These are phyloP conservation scores for Eulemur coronatus DNA, from an alignment of 2,797 vertebrate species.

Conservation along the genomic window DNA sequence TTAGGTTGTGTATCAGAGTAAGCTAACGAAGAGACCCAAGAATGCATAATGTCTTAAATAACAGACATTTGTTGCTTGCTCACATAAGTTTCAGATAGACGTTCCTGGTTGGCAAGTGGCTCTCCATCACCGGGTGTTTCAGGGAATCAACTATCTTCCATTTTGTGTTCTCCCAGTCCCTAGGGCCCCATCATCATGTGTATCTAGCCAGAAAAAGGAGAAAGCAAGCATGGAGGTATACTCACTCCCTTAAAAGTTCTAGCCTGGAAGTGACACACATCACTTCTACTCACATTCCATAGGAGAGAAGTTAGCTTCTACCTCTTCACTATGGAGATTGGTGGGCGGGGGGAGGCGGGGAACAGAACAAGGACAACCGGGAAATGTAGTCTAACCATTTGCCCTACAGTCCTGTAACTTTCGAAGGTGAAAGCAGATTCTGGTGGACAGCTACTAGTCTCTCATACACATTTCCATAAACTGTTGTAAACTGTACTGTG, in stretches of 20 bases:
- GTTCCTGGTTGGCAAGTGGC: background rate
- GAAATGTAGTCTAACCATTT: background rate
- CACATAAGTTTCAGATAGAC: background rate
- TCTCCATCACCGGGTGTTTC: background rate
- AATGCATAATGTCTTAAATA: background rate
- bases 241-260: background rate
- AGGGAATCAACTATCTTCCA: background rate
- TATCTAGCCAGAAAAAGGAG: background rate
- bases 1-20: background rate
- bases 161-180: background rate
- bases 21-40: background rate
- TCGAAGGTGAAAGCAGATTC: background rate
- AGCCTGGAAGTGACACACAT: background rate
- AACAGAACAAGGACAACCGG: background rate
- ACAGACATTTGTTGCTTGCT: background rate
- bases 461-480: background rate
- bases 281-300: background rate
- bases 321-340: background rate
- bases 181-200: background rate
- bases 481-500: background rate
- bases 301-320: background rate
- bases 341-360: accelerated
- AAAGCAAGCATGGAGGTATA: background rate
- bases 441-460: background rate
- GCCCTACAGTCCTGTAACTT: background rate